These are phyloP conservation scores for Kryptopterus vitreolus DNA, from an alignment of 2,797 vertebrate genomes.

Conservation along the genomic window DNA sequence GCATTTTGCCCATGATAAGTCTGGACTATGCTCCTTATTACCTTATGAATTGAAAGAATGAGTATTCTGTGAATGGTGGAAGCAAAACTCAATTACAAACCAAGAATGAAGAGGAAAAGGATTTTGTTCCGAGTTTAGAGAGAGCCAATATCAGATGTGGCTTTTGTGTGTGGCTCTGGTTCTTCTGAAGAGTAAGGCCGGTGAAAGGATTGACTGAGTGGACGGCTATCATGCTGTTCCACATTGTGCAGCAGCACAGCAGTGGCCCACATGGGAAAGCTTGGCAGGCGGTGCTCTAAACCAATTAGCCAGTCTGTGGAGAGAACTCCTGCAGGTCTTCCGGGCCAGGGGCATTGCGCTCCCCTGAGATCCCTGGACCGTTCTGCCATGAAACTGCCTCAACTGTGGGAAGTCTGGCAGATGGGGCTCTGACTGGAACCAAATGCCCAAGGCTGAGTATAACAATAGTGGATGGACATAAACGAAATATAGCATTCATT, in stretches of 20 bases:
- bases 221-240: conserved; percentile 72
- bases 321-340: conserved; percentile 69
- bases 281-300: conserved; percentile 70
- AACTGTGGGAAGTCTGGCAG: conserved; percentile 65
- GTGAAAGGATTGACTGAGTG: conserved; percentile 64
- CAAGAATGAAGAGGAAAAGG: conserved; percentile 53
- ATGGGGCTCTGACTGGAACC: conserved; percentile 35
- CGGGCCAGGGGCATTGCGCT: conserved; percentile 52
- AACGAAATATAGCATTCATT: conserved; percentile 30
- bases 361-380: conserved; percentile 61
- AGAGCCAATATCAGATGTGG: conserved; percentile 55
- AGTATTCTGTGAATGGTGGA: conserved; percentile 41
- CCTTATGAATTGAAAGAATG: conserved; percentile 51
- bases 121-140: conserved; percentile 51
- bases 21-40: conserved; percentile 37
- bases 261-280: conserved; percentile 79
- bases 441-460: conserved; percentile 34
- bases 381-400: conserved; percentile 69
- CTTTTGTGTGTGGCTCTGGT: conserved; percentile 58
- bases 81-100: conserved; percentile 62
- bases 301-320: conserved; percentile 73
- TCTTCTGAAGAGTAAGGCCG: conserved; percentile 64
- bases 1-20: background rate
- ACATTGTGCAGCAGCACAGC: conserved; percentile 76
- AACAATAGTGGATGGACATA: conserved; percentile 32